phyloP scores from a whole-genome alignment of 2,113 vertebrate species.

The Caretta caretta region DNA sequence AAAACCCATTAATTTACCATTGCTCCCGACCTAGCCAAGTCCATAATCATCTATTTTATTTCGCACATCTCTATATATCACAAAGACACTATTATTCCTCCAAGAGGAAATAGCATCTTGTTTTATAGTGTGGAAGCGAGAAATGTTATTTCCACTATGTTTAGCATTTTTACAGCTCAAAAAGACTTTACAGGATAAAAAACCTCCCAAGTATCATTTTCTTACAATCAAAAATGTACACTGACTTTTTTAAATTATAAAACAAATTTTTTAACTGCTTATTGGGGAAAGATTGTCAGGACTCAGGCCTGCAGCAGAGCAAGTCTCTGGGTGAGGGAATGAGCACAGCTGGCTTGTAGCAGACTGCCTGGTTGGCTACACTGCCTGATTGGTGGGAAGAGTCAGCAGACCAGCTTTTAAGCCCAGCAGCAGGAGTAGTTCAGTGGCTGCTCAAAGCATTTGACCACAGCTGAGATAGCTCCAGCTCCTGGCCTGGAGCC shows the following conservation, averaged over 20 bases:
- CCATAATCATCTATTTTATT: conserved; percentile 19
- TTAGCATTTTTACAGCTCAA: not conserved
- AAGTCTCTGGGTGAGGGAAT: not conserved
- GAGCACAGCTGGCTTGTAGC: not conserved
- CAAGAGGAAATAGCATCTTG: not conserved
- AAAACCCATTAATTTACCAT: not conserved
- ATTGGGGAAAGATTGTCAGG: not conserved
- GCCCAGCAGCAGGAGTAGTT: too few species aligned
- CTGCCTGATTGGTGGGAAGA: not conserved
- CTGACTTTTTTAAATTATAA: not conserved
- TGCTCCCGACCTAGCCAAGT: conserved; percentile 16
- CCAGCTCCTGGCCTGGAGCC: not conserved
- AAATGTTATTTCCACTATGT: not conserved
- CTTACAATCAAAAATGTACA: not conserved
- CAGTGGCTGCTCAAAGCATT: too few species aligned
- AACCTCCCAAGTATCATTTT: not conserved
- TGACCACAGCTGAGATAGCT: not conserved
- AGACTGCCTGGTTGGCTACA: too few species aligned
- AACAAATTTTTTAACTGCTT: not conserved
- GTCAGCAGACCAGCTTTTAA: not conserved
- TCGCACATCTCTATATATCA: not conserved
- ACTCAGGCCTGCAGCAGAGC: not conserved
- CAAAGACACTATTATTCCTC: conserved; percentile 4
- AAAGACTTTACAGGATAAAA: not conserved
- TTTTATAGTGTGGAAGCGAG: not conserved